phyloP scores from a whole-genome alignment of 2,888 invertebrate genomes.

The Agrilus mali region DNA sequence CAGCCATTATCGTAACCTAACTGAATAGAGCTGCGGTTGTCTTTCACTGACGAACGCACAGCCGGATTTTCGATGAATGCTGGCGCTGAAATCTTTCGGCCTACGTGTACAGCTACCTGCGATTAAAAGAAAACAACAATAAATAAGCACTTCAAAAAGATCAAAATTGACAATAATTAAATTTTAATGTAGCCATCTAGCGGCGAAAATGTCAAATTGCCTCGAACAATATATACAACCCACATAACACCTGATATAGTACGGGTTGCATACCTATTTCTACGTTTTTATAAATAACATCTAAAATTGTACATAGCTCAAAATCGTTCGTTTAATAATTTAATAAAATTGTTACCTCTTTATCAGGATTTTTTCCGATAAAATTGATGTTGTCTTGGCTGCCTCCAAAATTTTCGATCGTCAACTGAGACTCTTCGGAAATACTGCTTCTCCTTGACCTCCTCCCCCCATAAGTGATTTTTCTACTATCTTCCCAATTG shows the following conservation, averaged over 20 bases:
- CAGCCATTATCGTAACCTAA: constrained; percentile 50
- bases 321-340: neutral
- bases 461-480: constrained; percentile 65
- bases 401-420: constrained; percentile 87
- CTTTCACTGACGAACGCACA: constrained; percentile 61
- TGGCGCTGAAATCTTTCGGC: constrained; percentile 39
- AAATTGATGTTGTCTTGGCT: constrained; percentile 82
- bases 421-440: constrained; percentile 77
- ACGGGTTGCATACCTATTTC: too few species aligned
- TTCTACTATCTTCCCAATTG: constrained; percentile 65
- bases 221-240: too few species aligned
- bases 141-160: neutral
- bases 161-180: constrained; percentile 7
- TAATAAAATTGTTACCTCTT: constrained; percentile 37
- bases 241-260: too few species aligned
- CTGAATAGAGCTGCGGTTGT: constrained; percentile 58
- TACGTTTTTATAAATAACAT: too few species aligned
- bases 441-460: constrained; percentile 75
- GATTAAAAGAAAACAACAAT: neutral
- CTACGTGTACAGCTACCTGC: constrained; percentile 34
- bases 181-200: too few species aligned
- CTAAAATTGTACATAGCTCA: too few species aligned
- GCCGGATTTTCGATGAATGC: constrained; percentile 46
- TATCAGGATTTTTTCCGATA: constrained; percentile 72
- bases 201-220: too few species aligned